These are phyloP conservation scores for Drosophila parvula DNA, from an alignment of 1,140 invertebrate genomes.

Conservation along the genomic window DNA sequence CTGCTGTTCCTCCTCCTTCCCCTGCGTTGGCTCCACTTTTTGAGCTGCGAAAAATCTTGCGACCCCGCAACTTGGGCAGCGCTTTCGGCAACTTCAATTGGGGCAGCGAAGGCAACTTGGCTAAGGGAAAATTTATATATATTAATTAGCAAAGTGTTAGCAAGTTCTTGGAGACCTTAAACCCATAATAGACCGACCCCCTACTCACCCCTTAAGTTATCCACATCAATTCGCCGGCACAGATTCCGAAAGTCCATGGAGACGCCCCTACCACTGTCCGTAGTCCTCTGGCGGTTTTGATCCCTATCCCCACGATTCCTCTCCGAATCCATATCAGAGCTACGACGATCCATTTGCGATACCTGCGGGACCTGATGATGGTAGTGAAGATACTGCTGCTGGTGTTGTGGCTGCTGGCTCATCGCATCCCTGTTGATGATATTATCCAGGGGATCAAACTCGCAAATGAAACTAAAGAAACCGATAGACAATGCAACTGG, in stretches of 20 bases:
- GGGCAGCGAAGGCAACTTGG: slow-evolving; percentile 64
- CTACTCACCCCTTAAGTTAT: slow-evolving; percentile 56
- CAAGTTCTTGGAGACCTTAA: not conserved
- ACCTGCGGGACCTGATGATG: slow-evolving; percentile 31
- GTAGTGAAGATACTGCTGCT: slow-evolving; percentile 22
- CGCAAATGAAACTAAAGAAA: not conserved
- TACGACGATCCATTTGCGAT: slow-evolving; percentile 17
- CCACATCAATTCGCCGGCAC: slow-evolving; percentile 59
- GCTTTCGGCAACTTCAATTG: slow-evolving; percentile 73
- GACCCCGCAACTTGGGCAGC: slow-evolving; percentile 70
- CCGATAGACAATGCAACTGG: slow-evolving; percentile 2
- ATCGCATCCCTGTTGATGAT: slow-evolving; percentile 13
- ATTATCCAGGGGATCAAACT: not conserved
- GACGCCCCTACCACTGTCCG: slow-evolving; percentile 11
- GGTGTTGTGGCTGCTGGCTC: slow-evolving; percentile 25
- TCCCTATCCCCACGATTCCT: slow-evolving; percentile 5
- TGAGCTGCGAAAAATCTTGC: slow-evolving; percentile 71
- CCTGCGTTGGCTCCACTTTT: slow-evolving; percentile 9
- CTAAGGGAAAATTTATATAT: slow-evolving; percentile 32
- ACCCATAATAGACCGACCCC: too few species aligned
- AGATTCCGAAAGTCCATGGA: slow-evolving; percentile 67
- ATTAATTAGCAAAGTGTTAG: not conserved
- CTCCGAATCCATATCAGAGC: slow-evolving; percentile 6
- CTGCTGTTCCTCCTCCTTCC: not conserved
- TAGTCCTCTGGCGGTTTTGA: slow-evolving; percentile 10